Percentiles rank a stretch among this genome's conserved stretches.
Evolutionary conservation across 2,113 vertebrate genomes (phyloP).

Genomic region (Corythoichthys haematopterus): DNA sequence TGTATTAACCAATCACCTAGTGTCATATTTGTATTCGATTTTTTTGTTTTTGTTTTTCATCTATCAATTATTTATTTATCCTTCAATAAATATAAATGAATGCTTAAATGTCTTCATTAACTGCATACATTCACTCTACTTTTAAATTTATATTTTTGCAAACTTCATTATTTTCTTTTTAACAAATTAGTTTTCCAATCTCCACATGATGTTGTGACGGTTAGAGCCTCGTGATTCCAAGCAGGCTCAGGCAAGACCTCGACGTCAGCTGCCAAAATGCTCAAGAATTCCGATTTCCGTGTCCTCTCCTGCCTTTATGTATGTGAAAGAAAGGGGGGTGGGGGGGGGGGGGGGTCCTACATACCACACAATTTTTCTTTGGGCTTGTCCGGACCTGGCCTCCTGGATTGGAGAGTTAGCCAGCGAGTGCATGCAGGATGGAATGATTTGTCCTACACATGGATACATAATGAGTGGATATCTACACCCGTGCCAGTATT

Average conservation of each 20-base stretch:
- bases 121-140: too few relatives aligned
- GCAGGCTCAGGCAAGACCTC: slow-evolving; percentile 46
- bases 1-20: too few relatives aligned
- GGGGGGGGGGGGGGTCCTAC: slow-evolving; percentile 20
- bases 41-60: too few relatives aligned
- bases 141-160: too few relatives aligned
- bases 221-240: slow-evolving; percentile 29
- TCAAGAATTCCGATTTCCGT: slow-evolving; percentile 24
- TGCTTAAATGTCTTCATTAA: too few relatives aligned
- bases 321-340: slow-evolving; percentile 45
- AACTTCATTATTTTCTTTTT: too few relatives aligned
- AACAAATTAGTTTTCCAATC: too few relatives aligned
- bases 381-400: slow-evolving; percentile 66
- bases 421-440: slow-evolving; percentile 1
- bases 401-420: slow-evolving; percentile 39
- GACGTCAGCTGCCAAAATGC: slow-evolving; percentile 38
- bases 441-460: neutral
- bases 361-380: slow-evolving; percentile 53
- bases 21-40: too few relatives aligned
- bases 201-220: slow-evolving; percentile 38
- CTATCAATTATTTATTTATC: too few relatives aligned
- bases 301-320: neutral
- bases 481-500: neutral
- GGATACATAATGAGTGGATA: neutral
- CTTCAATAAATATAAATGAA: too few relatives aligned